phyloP scores from a whole-genome alignment of 2,113 vertebrate species.

The Hippocampus guttulatus region DNA sequence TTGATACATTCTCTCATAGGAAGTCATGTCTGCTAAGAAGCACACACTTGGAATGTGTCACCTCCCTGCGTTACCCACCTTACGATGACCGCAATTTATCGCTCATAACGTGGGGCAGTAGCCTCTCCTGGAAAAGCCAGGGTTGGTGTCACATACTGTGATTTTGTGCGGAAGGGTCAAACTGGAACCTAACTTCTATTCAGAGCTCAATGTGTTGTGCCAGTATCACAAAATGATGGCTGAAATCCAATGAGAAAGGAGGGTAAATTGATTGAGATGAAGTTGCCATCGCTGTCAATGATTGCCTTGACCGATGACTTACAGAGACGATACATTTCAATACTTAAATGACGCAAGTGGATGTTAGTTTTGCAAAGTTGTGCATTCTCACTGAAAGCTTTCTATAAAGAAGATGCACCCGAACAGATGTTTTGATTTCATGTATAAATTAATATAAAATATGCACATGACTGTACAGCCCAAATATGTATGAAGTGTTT shows the following conservation, averaged over 20 bases:
- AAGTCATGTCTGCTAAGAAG: conserved; percentile 71
- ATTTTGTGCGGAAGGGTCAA: conserved; percentile 22
- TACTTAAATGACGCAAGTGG: not conserved
- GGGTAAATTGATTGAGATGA: not conserved
- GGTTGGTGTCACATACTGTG: conserved; percentile 74
- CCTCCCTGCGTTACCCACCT: conserved; percentile 73
- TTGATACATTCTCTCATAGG: conserved; percentile 74
- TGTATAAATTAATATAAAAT: not conserved
- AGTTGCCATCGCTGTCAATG: not conserved
- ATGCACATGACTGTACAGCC: not conserved
- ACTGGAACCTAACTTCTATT: conserved; percentile 4
- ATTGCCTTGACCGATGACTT: not conserved
- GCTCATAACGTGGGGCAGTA: conserved; percentile 72
- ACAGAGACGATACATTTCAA: not conserved
- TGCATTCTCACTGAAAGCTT: not conserved
- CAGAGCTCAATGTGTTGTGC: conserved; percentile 1
- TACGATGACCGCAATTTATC: conserved; percentile 71
- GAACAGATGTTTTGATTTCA: not conserved
- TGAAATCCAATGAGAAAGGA: not conserved
- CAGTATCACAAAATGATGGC: conserved; percentile 4
- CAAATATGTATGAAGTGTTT: not conserved
- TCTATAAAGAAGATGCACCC: not conserved
- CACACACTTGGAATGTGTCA: conserved; percentile 68
- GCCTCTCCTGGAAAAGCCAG: conserved; percentile 66
- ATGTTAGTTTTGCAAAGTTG: not conserved